A percentile compares a stretch with the other conserved stretches of the same genome.
Evolutionary conservation across 2,888 invertebrate species (phyloP).

Genomic region (Macrophya annulata): DNA sequence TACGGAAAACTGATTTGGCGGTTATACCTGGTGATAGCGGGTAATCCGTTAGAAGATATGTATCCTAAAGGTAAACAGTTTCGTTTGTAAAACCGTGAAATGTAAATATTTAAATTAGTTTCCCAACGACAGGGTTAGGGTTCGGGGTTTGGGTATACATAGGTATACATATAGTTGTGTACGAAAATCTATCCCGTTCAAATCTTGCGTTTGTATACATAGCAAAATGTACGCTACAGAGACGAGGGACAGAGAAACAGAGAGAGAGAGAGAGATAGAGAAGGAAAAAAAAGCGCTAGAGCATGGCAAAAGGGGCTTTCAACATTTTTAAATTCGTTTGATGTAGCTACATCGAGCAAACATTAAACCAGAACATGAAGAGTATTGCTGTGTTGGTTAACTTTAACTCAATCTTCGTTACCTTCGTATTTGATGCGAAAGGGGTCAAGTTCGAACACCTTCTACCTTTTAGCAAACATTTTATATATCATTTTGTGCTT

Average conservation of each 20-base stretch:
- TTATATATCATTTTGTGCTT: not conserved
- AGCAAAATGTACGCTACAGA: not conserved
- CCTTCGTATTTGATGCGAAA: not conserved
- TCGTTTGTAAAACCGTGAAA: slow-evolving; percentile 23
- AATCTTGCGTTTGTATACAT: slow-evolving; percentile 4
- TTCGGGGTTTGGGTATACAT: not conserved
- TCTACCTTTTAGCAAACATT: not conserved
- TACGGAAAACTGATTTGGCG: not conserved
- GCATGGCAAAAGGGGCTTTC: slow-evolving; percentile 11
- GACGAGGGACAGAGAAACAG: not conserved
- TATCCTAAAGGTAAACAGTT: slow-evolving; percentile 1
- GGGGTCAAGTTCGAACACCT: not conserved
- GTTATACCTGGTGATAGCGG: not conserved
- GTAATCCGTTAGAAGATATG: slow-evolving; percentile 10
- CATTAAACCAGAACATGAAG: not conserved
- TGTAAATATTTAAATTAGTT: slow-evolving; percentile 38
- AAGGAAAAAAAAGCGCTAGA: not conserved
- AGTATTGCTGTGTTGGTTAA: not conserved
- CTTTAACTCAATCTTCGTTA: slow-evolving; percentile 33
- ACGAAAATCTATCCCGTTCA: slow-evolving; percentile 10
- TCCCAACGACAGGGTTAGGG: not conserved
- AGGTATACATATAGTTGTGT: not conserved
- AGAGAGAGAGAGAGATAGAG: not conserved
- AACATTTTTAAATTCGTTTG: slow-evolving; percentile 33
- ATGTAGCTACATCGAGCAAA: slow-evolving; percentile 5